Conservation (phyloP, 2,113 vertebrate species). For the Ciconia maguari region DNA sequence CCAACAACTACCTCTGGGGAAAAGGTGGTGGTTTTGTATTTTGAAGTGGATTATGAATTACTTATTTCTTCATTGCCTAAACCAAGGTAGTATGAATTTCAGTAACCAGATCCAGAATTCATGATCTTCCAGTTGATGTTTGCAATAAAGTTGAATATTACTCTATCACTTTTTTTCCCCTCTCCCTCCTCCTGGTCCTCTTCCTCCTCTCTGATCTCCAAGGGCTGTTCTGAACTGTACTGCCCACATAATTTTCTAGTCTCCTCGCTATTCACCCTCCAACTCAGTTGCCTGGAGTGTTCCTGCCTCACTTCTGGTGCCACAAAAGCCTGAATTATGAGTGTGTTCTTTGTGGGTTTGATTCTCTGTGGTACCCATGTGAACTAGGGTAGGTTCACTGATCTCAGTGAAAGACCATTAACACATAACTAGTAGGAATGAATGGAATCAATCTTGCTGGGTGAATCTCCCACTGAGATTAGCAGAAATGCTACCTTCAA, state of each 20-base stretch:
- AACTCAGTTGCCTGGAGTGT: not conserved
- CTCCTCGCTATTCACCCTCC: not conserved
- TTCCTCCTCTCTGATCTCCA: not conserved
- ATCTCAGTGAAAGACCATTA: not conserved
- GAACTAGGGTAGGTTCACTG: not conserved
- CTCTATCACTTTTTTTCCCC: conserved; percentile 39
- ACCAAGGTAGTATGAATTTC: conserved; percentile 54
- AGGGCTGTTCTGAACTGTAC: not conserved
- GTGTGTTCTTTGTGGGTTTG: not conserved
- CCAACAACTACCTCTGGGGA: conserved; percentile 54
- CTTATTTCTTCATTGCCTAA: conserved; percentile 56
- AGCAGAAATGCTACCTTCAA: not conserved
- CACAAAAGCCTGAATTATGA: not conserved
- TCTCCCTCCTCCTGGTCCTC: not conserved
- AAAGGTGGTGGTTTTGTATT: conserved; percentile 59
- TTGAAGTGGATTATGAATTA: conserved; percentile 68
- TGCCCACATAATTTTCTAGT: conserved; percentile 18
- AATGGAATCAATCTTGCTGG: not conserved
- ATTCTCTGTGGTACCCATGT: not conserved
- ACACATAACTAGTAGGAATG: not conserved
- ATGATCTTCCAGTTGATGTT: conserved; percentile 62
- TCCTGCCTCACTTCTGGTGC: not conserved
- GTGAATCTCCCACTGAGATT: not conserved
- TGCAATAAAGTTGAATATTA: conserved; percentile 66
- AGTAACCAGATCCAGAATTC: conserved; percentile 61